Conservation (phyloP, 2,797 vertebrate species). For the Aselliscus stoliczkanus region DNA sequence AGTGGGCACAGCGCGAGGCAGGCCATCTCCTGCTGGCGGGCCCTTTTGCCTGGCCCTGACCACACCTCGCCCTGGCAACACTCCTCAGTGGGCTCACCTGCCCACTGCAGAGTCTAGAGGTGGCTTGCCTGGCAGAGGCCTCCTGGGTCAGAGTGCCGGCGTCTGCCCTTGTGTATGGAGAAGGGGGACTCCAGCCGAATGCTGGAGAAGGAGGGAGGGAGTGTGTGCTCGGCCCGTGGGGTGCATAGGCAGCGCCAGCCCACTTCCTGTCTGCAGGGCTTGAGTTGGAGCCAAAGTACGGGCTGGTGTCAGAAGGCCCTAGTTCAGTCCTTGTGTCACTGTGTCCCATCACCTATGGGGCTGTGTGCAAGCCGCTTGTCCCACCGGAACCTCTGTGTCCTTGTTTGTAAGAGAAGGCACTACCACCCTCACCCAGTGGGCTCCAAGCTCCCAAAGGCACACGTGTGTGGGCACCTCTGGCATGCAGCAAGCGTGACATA, state of each 20-base stretch:
- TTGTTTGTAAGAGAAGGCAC: neutral
- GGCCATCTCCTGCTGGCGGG: neutral
- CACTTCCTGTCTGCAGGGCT: accelerated
- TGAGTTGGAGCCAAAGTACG: neutral
- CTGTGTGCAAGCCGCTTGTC: neutral
- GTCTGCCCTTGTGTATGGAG: accelerated
- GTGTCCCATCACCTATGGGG: neutral
- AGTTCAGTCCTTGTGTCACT: accelerated
- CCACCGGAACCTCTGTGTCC: neutral
- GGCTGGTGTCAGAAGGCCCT: neutral
- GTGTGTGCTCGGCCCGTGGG: neutral
- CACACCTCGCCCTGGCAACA: neutral
- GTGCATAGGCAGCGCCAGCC: neutral
- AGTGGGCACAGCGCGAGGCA: neutral
- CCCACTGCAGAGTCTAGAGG: neutral
- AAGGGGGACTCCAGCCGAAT: neutral
- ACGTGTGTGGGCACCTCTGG: neutral
- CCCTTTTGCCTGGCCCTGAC: neutral
- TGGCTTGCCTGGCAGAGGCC: neutral
- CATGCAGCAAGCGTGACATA: too few species aligned
- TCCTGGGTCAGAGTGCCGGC: neutral
- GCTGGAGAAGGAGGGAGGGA: neutral
- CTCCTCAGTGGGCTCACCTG: neutral
- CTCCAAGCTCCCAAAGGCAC: neutral
- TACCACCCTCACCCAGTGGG: neutral